Evolutionary conservation across 2,888 invertebrate species (phyloP).

Genomic region (Plagodis dolabraria): DNA sequence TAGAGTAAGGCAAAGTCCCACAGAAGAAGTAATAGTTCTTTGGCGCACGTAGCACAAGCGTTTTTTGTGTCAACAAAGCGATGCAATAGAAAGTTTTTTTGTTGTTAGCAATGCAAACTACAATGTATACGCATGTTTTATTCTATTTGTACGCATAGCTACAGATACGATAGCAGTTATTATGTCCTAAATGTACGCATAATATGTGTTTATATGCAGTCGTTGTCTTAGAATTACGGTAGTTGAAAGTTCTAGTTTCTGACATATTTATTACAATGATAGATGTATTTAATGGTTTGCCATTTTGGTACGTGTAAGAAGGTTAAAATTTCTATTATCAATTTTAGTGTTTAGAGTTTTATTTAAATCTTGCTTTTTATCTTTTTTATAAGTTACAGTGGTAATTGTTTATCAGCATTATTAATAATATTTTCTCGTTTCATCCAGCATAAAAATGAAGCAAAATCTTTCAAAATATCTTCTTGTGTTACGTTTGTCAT

Average conservation of each 20-base stretch:
- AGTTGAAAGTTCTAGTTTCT: conserved; percentile 23
- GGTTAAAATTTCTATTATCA: too few species aligned
- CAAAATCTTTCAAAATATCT: too few species aligned
- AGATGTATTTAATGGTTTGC: not conserved
- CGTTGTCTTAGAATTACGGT: conserved; percentile 26
- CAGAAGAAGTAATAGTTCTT: conserved; percentile 8
- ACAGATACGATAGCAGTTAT: not conserved
- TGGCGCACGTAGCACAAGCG: conserved; percentile 17
- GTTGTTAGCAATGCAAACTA: conserved; percentile 47
- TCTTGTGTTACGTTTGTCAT: too few species aligned
- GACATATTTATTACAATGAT: conserved; percentile 1
- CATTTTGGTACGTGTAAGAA: not conserved
- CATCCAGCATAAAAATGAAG: too few species aligned
- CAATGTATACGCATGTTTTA: conserved; percentile 23
- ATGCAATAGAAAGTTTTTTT: conserved; percentile 72
- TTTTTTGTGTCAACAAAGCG: conserved; percentile 56
- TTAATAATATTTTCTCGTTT: too few species aligned
- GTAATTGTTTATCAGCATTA: too few species aligned
- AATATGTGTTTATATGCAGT: conserved; percentile 32
- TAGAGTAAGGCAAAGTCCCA: not conserved
- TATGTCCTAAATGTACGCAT: conserved; percentile 22
- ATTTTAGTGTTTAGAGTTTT: too few species aligned
- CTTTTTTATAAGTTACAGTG: too few species aligned
- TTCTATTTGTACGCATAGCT: conserved; percentile 25
- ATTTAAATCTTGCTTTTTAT: too few species aligned